These are phyloP conservation scores for Motacilla tschutschensis DNA, from an alignment of 2,113 vertebrate species.

Conservation along the genomic window DNA sequence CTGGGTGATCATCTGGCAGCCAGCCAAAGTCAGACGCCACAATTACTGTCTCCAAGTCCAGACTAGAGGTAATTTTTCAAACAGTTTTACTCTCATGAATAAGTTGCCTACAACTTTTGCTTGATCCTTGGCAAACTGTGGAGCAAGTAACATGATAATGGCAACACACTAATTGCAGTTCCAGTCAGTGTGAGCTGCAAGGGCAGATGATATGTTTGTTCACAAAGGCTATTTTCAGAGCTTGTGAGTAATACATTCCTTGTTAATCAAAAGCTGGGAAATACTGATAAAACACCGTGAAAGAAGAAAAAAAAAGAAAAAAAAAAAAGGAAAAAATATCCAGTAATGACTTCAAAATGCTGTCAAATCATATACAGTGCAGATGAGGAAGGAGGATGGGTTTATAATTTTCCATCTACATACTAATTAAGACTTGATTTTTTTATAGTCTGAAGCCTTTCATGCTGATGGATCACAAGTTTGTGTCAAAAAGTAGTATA, in stretches of 20 bases:
- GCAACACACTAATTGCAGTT: neutral
- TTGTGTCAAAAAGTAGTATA: constrained; percentile 14
- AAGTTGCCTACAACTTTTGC: neutral
- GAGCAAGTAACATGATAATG: neutral
- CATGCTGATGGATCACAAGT: constrained; percentile 16
- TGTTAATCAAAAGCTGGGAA: neutral
- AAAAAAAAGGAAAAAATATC: neutral
- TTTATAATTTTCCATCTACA: constrained; percentile 11
- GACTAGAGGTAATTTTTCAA: neutral
- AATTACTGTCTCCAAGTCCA: neutral
- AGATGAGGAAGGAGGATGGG: neutral
- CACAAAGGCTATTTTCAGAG: neutral
- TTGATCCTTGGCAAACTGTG: neutral
- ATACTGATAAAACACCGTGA: neutral
- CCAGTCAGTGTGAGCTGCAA: neutral
- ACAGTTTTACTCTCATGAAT: neutral
- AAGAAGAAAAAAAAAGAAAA: neutral
- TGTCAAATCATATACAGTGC: neutral
- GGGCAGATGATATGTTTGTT: neutral
- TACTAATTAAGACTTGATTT: neutral
- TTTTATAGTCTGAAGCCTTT: constrained; percentile 1
- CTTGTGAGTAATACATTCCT: neutral
- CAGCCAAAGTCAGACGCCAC: neutral
- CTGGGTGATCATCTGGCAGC: neutral
- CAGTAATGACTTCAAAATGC: neutral